Conservation (phyloP, 2,113 vertebrate genomes). For the Actinemys pallida region DNA sequence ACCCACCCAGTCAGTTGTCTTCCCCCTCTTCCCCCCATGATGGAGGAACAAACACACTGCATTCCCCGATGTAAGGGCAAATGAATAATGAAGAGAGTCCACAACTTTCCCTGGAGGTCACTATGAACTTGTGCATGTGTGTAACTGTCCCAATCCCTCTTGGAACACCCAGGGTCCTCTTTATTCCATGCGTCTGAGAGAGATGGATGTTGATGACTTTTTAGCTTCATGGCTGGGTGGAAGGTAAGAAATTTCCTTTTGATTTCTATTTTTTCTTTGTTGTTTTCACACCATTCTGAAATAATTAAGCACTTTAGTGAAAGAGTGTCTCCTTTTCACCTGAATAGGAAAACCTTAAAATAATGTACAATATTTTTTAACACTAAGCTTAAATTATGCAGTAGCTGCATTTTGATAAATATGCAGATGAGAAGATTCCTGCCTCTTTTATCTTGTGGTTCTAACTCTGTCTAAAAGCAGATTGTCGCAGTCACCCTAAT, state of each 20-base stretch:
- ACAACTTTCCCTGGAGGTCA: background rate
- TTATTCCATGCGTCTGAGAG: background rate
- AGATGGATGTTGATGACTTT: constrained; percentile 35
- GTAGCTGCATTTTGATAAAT: constrained; percentile 80
- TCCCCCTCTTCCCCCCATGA: background rate
- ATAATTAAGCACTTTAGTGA: constrained; percentile 81
- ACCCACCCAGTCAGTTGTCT: fast-evolving
- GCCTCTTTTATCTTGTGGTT: constrained; percentile 64
- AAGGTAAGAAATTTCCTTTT: constrained; percentile 66
- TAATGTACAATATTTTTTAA: constrained; percentile 80
- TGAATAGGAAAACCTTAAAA: constrained; percentile 78
- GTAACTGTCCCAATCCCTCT: fast-evolving
- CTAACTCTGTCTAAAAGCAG: constrained; percentile 77
- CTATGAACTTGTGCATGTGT: background rate
- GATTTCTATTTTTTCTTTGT: constrained; percentile 61
- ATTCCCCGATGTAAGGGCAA: fast-evolving
- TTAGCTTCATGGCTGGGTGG: constrained; percentile 37
- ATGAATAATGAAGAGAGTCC: background rate
- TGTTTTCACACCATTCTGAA: constrained; percentile 78
- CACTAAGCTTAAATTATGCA: constrained; percentile 81
- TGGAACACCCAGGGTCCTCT: background rate
- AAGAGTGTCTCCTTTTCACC: constrained; percentile 78
- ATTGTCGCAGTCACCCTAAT: constrained; percentile 74
- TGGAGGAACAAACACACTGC: background rate
- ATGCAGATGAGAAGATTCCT: constrained; percentile 71